These are phyloP conservation scores for Dynastes hyllus DNA, from an alignment of 2,888 invertebrate species.

Conservation along the genomic window DNA sequence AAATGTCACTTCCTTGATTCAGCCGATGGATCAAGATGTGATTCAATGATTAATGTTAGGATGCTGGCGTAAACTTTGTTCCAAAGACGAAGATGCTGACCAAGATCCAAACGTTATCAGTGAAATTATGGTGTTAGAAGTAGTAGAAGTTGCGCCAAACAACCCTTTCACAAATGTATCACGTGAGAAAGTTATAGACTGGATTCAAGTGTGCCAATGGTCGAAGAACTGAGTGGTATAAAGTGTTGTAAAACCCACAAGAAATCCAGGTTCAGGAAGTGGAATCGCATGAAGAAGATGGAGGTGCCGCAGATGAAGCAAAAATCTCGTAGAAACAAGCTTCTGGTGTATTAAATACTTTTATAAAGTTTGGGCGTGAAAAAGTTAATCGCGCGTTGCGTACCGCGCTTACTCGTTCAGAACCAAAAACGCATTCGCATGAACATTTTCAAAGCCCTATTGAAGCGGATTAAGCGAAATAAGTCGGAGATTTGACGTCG, in stretches of 20 bases:
- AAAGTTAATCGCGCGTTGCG: too few species aligned
- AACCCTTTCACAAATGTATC: conserved; percentile 16
- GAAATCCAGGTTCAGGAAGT: too few species aligned
- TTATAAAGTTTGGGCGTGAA: too few species aligned
- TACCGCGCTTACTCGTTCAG: too few species aligned
- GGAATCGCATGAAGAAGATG: too few species aligned
- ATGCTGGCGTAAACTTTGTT: not conserved
- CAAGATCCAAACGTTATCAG: not conserved
- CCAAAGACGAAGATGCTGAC: not conserved
- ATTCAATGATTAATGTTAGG: conserved; percentile 33
- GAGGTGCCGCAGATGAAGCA: too few species aligned
- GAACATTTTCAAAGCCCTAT: too few species aligned
- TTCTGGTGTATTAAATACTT: too few species aligned
- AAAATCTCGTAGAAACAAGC: too few species aligned
- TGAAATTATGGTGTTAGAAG: conserved; percentile 7
- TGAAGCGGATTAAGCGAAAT: too few species aligned
- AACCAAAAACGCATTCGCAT: too few species aligned
- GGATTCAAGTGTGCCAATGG: not conserved
- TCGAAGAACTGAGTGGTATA: conserved; percentile 7
- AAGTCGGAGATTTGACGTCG: too few species aligned
- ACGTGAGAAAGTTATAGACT: not conserved
- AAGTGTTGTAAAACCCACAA: not conserved
- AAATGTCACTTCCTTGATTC: conserved; percentile 57
- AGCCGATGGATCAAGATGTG: conserved; percentile 60
- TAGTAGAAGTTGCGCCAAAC: conserved; percentile 3